Evolutionary conservation across 2,888 invertebrate species (phyloP), one percentile per base, ranked within the genome.

Genomic region (Hedya salicella): DNA sequence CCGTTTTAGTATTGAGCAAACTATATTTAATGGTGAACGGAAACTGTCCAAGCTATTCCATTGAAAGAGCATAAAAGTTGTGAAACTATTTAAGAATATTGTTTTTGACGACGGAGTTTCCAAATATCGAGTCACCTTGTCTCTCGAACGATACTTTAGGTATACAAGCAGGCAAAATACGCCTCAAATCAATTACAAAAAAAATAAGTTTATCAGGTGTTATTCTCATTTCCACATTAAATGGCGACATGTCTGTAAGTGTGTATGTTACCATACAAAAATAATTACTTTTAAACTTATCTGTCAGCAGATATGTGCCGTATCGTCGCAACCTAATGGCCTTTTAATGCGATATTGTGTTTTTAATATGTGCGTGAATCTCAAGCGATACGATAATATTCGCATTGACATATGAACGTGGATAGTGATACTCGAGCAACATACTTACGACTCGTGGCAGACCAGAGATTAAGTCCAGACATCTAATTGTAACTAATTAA

Each of bases 301-400:
- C 70, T 42, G 66, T 53, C 14, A 40, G 32, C 50, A 71, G 84
- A 87, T 87, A 87, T 71, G 74, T 80, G 80, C 80, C 77, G 76
- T 76, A 74, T 71, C 70, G 72, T 73, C 72, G 76, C 75, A 82
- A 81, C 81, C 81, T 69, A n/a, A 81, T 80, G 87, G 87, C 86
- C 78, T 70, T 68, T 72, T 72, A 68, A 62, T 68, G 73, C 71
- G 85, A 87, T 88, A 86, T 75, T 73, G 76, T 76, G 74, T 79
- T 81, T 85, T 89, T 85, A 89, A 87, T 88, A 80, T 86, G 86
- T 85, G 87, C 75, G 50, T 59, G 50, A 46, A 59, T 66, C 13
- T 60, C 14, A 16, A 30, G 30, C 46, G 14, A 25, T 53, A n/a
- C 25, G 46, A 53, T 60, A 53, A 60, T 60, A 59, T 54, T 48